phyloP scores from a whole-genome alignment of 2,888 invertebrate species.

The Microplitis manilae region DNA sequence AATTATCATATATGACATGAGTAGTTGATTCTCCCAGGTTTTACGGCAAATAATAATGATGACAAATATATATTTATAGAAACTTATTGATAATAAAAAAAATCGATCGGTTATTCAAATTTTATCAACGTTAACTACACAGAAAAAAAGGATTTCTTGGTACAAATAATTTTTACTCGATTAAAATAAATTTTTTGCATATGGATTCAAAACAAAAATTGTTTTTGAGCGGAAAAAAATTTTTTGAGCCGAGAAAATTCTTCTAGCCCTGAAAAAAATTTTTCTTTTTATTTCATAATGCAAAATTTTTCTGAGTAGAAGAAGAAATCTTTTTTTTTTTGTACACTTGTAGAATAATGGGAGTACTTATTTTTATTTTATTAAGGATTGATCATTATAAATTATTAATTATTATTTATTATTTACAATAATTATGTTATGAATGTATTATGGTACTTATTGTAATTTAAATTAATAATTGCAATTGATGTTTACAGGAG shows the following conservation, averaged over 20 bases:
- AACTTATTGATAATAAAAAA: not conserved
- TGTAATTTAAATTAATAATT: not conserved
- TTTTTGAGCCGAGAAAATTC: too few relatives aligned
- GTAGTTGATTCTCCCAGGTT: not conserved
- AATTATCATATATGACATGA: conserved; percentile 40
- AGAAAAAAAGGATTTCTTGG: too few relatives aligned
- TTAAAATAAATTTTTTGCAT: too few relatives aligned
- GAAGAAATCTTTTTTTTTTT: too few relatives aligned
- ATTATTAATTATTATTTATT: not conserved
- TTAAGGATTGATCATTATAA: not conserved
- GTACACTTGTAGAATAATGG: not conserved
- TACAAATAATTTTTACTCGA: too few relatives aligned
- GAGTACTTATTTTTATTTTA: not conserved
- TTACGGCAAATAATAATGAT: not conserved
- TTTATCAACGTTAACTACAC: not conserved
- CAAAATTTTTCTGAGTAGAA: too few relatives aligned
- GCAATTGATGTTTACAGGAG: conserved; percentile 75
- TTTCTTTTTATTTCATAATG: too few relatives aligned
- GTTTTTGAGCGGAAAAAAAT: too few relatives aligned
- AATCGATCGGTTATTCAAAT: not conserved
- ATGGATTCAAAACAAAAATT: too few relatives aligned
- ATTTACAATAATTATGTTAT: not conserved
- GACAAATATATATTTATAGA: conserved; percentile 8
- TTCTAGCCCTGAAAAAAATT: too few relatives aligned
- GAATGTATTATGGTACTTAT: not conserved